Percentiles rank a stretch among this genome's conserved stretches.
phyloP scores from a whole-genome alignment of 2,113 vertebrate species.

The Andinoacara biseriatus region DNA sequence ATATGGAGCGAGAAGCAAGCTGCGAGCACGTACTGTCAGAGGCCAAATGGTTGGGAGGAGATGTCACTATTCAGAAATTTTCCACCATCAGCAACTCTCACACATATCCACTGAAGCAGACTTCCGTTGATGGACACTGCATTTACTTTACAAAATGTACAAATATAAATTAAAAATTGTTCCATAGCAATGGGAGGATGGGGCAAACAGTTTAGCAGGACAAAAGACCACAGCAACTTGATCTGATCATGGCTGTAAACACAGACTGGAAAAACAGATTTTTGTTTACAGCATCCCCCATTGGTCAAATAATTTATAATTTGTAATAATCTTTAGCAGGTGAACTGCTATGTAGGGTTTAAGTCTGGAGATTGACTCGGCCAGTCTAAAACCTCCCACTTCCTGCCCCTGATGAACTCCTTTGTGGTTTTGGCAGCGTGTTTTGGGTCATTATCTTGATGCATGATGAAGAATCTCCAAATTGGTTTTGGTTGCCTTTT shows the following conservation, averaged over 20 bases:
- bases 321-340: too few species aligned
- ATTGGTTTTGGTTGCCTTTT: too few species aligned
- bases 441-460: too few species aligned
- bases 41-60: conserved; percentile 75
- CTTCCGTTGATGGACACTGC: conserved; percentile 24
- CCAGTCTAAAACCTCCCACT: too few species aligned
- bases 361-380: too few species aligned
- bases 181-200: not conserved
- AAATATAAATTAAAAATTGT: not conserved
- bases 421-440: too few species aligned
- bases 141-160: not conserved
- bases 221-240: not conserved
- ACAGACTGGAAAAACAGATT: not conserved
- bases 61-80: conserved; percentile 69
- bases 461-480: too few species aligned
- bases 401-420: too few species aligned
- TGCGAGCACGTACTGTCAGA: conserved; percentile 73
- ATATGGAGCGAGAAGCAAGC: conserved; percentile 82
- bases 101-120: conserved; percentile 34
- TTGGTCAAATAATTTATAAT: not conserved
- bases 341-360: too few species aligned
- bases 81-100: conserved; percentile 43
- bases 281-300: not conserved
- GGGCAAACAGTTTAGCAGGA: not conserved
- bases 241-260: not conserved